A percentile compares a stretch with the other conserved stretches of the same genome.
phyloP scores from a whole-genome alignment of 1,140 invertebrate genomes.

The Mamestra configurata region DNA sequence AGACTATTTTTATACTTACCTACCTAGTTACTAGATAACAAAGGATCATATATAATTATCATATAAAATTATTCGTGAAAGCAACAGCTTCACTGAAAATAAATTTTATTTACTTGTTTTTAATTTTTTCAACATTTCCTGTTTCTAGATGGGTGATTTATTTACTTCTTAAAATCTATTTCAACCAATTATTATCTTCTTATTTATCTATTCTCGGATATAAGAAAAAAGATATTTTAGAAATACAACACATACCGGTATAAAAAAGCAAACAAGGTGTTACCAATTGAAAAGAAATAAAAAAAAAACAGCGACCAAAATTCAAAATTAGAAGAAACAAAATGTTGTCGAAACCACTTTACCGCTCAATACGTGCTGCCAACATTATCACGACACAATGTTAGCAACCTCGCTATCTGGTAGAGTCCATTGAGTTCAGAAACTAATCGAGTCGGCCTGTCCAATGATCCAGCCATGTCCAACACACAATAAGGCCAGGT shows the following conservation, averaged over 20 bases:
- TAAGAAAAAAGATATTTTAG: no score
- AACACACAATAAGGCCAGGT: slow-evolving; percentile 48
- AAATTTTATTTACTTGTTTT: no score
- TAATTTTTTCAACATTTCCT: no score
- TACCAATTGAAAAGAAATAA: background rate
- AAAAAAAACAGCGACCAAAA: background rate
- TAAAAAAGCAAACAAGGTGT: background rate
- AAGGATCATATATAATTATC: no score
- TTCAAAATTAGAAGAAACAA: slow-evolving; percentile 21
- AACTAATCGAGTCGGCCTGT: slow-evolving; percentile 34
- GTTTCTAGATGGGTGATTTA: no score
- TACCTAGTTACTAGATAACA: no score
- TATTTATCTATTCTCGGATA: no score
- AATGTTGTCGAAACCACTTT: background rate
- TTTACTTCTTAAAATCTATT: no score
- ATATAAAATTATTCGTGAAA: no score
- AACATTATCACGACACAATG: slow-evolving; percentile 27
- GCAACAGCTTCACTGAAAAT: no score
- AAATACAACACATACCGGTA: background rate
- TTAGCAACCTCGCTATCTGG: slow-evolving; percentile 14
- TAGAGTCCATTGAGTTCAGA: slow-evolving; percentile 32
- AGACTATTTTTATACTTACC: background rate
- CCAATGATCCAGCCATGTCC: slow-evolving; percentile 44
- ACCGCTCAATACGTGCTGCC: slow-evolving; percentile 1
- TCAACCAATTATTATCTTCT: no score